Base-by-base conservation (phyloP, 2,888 invertebrate genomes). In the Chrysolina oricalcia region DNA sequence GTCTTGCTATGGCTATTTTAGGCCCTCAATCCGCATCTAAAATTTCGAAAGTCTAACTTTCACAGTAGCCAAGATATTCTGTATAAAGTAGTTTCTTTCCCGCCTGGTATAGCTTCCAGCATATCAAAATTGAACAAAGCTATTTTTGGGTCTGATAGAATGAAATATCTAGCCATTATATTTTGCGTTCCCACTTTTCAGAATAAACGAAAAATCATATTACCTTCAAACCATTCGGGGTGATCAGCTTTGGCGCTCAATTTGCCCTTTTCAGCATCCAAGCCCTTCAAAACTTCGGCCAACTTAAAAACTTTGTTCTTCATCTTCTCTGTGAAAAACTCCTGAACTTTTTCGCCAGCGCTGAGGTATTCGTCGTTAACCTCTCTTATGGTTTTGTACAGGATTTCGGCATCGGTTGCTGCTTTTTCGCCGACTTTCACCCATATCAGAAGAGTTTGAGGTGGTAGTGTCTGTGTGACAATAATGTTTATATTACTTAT, bases 161-260 rank as follows among this genome's bases (percentile, higher is more conserved):
- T 35, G 8, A 8, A 35, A 35, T 35, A 35, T 35, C 35, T 35
- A 35, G 35, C 35, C 35, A 35, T 35, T 35, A 35, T 35, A 35
- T 35, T 35, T 43, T 15, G 43, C 15, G 43, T 15, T 43, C 43
- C 48, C n/a, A 48, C 48, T n/a, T 8, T 48, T 48, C n/a, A 8
- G 8, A 35, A 35, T 35, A 35, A 6, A 35, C 8, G 8, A 35
- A 35, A 46, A n/a, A n/a, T 46, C 15, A 46, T 46, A 78, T 81
- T 90, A 90, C 95, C 95, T 89, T 91, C 90, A 89, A 96, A 96
- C 96, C 96, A 96, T 77, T 92, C 93, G 0, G 94, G 92, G 88
- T 96, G 94, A 11, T 91, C 89, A 78, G 91, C 91, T 59, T 90
- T 90, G 83, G 93, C 93, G 35, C 92, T 89, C 67, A 85, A 74